phyloP scores from a whole-genome alignment of 2,888 invertebrate species.

The Melikaiella ostensackeni region DNA sequence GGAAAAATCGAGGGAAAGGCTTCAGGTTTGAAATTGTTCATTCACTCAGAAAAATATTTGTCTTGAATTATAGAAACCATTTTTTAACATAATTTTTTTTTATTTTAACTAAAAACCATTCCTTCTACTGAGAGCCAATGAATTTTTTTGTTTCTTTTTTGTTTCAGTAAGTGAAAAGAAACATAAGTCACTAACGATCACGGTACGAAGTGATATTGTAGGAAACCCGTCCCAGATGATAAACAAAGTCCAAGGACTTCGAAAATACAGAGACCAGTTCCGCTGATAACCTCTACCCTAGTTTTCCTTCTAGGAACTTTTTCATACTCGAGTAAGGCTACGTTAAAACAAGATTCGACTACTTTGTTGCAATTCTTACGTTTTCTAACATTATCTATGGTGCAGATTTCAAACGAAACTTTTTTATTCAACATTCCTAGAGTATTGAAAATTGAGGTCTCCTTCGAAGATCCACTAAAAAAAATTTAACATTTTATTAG shows the following conservation, averaged over 20 bases:
- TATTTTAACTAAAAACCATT: too few species aligned
- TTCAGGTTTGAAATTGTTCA: too few species aligned
- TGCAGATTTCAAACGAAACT: background rate
- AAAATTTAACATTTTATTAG: background rate
- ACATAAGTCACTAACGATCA: too few species aligned
- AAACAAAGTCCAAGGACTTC: slow-evolving; percentile 29
- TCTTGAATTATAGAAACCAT: too few species aligned
- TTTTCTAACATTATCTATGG: slow-evolving; percentile 1
- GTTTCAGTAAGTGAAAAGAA: too few species aligned
- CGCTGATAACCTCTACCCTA: slow-evolving; percentile 34
- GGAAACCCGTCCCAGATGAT: slow-evolving; percentile 16
- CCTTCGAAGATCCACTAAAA: background rate
- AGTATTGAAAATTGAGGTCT: background rate
- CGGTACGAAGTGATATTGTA: background rate
- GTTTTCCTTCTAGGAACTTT: slow-evolving; percentile 8
- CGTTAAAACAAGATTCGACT: background rate
- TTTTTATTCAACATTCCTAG: too few species aligned
- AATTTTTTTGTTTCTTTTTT: too few species aligned
- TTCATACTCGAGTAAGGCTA: background rate
- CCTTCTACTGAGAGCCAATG: too few species aligned
- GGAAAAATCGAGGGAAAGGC: too few species aligned
- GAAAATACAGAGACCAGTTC: slow-evolving; percentile 41
- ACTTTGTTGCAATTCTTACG: background rate
- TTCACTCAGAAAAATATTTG: too few species aligned
- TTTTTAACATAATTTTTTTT: too few species aligned